Percentiles rank a stretch among this genome's conserved stretches.
Evolutionary conservation across 2,888 invertebrate species (phyloP).

Genomic region (Clistopyga incitator): DNA sequence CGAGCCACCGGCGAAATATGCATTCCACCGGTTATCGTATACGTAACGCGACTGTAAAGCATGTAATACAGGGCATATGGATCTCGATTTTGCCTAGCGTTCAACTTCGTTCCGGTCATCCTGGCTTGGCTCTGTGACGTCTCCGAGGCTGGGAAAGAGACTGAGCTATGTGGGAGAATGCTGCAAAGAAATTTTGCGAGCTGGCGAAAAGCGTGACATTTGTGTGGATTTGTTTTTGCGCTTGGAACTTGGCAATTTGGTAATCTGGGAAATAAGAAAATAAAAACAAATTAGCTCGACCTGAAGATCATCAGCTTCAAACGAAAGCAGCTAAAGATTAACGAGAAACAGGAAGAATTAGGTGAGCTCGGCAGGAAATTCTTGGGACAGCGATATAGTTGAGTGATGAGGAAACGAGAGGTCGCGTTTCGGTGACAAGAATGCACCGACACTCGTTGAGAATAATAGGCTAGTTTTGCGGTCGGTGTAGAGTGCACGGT

Average conservation of each 20-base stretch:
- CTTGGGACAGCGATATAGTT: background rate
- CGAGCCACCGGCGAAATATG: slow-evolving; percentile 78
- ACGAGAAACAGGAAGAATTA: background rate
- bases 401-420: slow-evolving; percentile 23
- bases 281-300: too few relatives aligned
- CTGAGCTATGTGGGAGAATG: background rate
- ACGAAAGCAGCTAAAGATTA: too few relatives aligned
- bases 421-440: slow-evolving; percentile 44
- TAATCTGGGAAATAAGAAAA: too few relatives aligned
- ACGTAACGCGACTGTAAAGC: slow-evolving; percentile 1
- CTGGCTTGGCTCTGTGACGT: background rate
- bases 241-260: too few relatives aligned
- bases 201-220: too few relatives aligned
- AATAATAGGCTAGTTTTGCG: slow-evolving; percentile 80
- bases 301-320: too few relatives aligned
- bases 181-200: too few relatives aligned
- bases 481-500: slow-evolving; percentile 69
- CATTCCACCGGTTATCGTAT: slow-evolving; percentile 77
- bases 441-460: slow-evolving; percentile 68
- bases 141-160: background rate
- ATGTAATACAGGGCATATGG: background rate
- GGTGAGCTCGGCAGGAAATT: background rate
- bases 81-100: slow-evolving; percentile 24
- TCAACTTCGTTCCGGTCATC: slow-evolving; percentile 37
- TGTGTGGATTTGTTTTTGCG: too few relatives aligned